Base-by-base conservation (phyloP, 2,113 vertebrate species). In the Gambusia holbrooki region DNA sequence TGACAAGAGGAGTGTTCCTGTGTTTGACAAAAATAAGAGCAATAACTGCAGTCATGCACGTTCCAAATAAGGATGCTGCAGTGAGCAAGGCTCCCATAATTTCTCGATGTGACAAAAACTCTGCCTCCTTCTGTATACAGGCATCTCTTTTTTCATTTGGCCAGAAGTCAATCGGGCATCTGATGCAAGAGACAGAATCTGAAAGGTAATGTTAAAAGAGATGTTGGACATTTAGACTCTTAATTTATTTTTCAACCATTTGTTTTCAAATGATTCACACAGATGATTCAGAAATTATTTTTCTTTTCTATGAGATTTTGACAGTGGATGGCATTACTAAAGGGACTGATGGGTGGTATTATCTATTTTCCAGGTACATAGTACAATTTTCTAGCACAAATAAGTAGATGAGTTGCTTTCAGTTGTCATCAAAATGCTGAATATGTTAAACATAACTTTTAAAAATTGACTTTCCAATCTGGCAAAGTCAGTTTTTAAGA, bases 101-200 rank as follows among this genome's bases (percentile, higher is more conserved):
- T 54, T 93, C 92, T 28, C 86, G 33, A 77, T 90, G 90, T 1
- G 92, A 91, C 0, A 94, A 61, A 76, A 90, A 94, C 80, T 91
- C 91, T 28, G 82, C 84, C 13, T 91, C 84, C n/a, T 92, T 94
- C 30, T 70, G 86, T 2, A 91, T 37, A 60, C 93, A 94, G 11
- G 62, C 25, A 66, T 93, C 85, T 66, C 86, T 89, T 69, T 51
- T 79, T 3, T 78, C 35, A 75, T 93, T 94, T 61, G 94, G 84
- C 93, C 94, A 94, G 79, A 85, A 93, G 1, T 93, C 92, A 76
- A 84, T 67, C 19, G 61, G 51, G 1, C 94, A 94, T 66, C 66
- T 66, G 25, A 77, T 4, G 83, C 93, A 94, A 27, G 79, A 77
- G 62, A 90, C 62, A 30, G 93, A 91, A 84, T 65, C 63, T 65